These are phyloP conservation scores for Halcyon smyrnensis DNA, from an alignment of 2,797 vertebrate genomes.

Conservation along the genomic window DNA sequence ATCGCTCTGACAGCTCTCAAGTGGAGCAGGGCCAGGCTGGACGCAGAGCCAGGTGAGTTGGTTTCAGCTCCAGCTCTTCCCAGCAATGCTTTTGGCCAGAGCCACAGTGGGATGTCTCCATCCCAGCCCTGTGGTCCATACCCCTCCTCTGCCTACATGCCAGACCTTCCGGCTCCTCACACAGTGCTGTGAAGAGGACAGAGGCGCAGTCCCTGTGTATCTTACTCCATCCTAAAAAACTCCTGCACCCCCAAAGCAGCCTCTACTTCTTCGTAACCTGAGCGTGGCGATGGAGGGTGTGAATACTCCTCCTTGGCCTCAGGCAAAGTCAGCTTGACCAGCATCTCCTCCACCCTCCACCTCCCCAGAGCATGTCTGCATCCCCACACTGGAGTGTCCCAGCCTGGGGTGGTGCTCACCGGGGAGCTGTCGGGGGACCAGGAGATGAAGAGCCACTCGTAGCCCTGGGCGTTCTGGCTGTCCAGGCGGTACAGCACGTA, in stretches of 20 bases:
- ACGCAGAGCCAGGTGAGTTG: fast-evolving
- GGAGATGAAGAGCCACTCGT: constrained; percentile 96
- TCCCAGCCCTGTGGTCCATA: fast-evolving
- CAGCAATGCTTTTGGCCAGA: background rate
- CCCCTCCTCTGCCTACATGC: no score
- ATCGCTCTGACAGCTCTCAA: background rate
- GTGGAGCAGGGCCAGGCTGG: background rate
- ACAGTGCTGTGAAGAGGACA: background rate
- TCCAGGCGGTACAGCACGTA: constrained; percentile 97
- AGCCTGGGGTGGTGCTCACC: constrained; percentile 71
- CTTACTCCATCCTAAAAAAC: fast-evolving
- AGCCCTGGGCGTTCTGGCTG: constrained; percentile 94
- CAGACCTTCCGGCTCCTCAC: background rate
- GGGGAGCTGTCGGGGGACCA: constrained; percentile 98
- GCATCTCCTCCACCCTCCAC: background rate
- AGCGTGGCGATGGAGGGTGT: fast-evolving
- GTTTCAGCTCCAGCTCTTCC: background rate
- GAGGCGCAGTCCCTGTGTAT: background rate
- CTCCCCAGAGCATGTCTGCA: fast-evolving
- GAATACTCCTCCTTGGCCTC: background rate
- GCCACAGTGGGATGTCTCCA: fast-evolving
- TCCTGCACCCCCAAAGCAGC: background rate
- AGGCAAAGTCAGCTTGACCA: background rate
- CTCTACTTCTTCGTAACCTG: background rate
- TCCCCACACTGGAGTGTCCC: background rate